Conservation (phyloP, 2,797 vertebrate species). For the Myotis findleyi region DNA sequence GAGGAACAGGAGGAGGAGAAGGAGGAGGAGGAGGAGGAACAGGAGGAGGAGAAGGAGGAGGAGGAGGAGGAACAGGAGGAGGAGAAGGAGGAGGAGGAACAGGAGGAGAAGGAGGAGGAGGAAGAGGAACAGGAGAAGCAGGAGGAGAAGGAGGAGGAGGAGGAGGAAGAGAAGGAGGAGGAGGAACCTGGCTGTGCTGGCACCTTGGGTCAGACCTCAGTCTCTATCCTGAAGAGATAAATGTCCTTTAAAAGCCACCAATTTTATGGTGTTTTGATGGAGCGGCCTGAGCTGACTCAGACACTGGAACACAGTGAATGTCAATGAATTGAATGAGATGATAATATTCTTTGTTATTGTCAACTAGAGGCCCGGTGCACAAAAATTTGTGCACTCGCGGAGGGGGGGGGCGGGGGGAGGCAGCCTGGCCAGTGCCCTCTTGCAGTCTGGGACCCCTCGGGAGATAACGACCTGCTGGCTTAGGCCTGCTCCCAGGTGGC, state of each 20-base stretch:
- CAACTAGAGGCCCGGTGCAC: too few relatives aligned
- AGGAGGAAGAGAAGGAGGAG: too few relatives aligned
- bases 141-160: too few relatives aligned
- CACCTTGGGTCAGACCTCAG: neutral
- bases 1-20: too few relatives aligned
- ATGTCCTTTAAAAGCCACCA: neutral
- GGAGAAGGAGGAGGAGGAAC: neutral
- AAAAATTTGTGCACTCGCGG: too few relatives aligned
- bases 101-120: fast-evolving
- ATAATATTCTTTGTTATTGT: neutral
- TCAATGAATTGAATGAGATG: too few relatives aligned
- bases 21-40: neutral
- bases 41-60: fast-evolving
- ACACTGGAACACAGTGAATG: fast-evolving
- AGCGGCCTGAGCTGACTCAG: neutral
- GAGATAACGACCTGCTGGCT: too few relatives aligned
- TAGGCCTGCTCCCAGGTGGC: too few relatives aligned
- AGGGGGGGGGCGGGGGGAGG: too few relatives aligned
- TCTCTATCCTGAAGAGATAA: neutral
- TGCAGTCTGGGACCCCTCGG: too few relatives aligned
- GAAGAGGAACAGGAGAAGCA: too few relatives aligned
- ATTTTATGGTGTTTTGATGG: fast-evolving
- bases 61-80: fast-evolving
- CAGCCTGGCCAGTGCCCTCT: too few relatives aligned
- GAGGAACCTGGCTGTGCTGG: fast-evolving